Evolutionary conservation across 2,888 invertebrate genomes (phyloP).

Genomic region (Eristalis pertinax): DNA sequence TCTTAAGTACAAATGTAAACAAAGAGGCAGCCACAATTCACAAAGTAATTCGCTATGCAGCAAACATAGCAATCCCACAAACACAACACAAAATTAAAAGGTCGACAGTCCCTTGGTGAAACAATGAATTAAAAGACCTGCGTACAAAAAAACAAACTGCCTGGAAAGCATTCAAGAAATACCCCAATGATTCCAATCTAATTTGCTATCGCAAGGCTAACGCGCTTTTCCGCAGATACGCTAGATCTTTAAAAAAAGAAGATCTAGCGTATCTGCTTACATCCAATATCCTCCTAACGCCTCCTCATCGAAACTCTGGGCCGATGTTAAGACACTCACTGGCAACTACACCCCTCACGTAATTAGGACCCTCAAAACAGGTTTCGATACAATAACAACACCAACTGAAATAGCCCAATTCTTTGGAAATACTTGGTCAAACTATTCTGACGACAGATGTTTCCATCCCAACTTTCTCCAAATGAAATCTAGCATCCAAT

Average conservation of each 20-base stretch:
- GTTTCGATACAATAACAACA: no score
- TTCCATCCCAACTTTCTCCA: no score
- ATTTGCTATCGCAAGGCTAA: constrained; percentile 2
- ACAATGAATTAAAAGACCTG: constrained; percentile 8
- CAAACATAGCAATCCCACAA: not conserved
- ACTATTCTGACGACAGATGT: no score
- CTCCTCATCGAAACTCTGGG: not conserved
- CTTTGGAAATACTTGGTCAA: no score
- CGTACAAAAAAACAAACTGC: constrained; percentile 8
- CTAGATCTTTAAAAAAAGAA: not conserved
- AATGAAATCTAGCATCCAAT: no score
- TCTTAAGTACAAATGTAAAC: not conserved
- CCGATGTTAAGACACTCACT: not conserved
- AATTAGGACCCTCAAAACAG: no score
- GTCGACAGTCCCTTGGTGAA: constrained; percentile 4
- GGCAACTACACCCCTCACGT: no score
- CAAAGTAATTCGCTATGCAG: not conserved
- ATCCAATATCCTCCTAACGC: not conserved
- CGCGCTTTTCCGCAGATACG: not conserved
- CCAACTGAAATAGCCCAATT: no score
- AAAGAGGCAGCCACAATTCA: not conserved
- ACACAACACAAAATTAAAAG: not conserved
- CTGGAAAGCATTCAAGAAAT: constrained; percentile 1
- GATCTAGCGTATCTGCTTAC: no score
- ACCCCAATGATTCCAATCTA: constrained; percentile 14